A percentile compares a stretch with the other conserved stretches of the same genome.
Conservation (phyloP, 1,140 invertebrate genomes). For the Scaptomyza hsui region DNA sequence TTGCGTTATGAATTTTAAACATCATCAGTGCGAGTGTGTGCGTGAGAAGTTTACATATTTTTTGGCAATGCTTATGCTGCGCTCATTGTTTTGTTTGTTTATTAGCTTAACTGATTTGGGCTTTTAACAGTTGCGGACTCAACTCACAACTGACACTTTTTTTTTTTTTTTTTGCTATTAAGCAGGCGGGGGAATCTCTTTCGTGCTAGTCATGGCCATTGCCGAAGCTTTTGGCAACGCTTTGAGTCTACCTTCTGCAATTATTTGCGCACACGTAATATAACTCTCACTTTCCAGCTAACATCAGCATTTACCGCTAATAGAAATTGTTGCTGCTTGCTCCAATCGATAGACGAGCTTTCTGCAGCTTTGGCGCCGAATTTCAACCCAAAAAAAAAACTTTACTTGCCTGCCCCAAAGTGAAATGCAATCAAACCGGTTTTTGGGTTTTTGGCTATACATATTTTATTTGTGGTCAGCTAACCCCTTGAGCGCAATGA, state of each 20-base stretch:
- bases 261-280: constrained; percentile 72
- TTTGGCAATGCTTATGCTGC: constrained; percentile 57
- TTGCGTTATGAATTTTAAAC: constrained; percentile 9
- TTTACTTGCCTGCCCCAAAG: constrained; percentile 33
- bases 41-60: background rate
- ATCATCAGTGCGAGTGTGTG: background rate
- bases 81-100: constrained; percentile 53
- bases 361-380: constrained; percentile 45
- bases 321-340: constrained; percentile 26
- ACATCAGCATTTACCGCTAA: constrained; percentile 23
- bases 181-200: background rate
- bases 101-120: constrained; percentile 48
- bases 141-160: constrained; percentile 59
- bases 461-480: constrained; percentile 6
- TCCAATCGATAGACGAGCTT: constrained; percentile 53
- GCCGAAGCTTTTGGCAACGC: constrained; percentile 24
- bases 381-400: constrained; percentile 46
- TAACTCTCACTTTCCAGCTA: constrained; percentile 72
- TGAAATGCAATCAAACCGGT: constrained; percentile 72
- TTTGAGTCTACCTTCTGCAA: constrained; percentile 36
- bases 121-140: constrained; percentile 23
- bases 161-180: constrained; percentile 10
- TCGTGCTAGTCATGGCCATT: constrained; percentile 17
- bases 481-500: constrained; percentile 65
- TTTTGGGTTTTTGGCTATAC: constrained; percentile 11